Evolutionary conservation across 2,888 invertebrate genomes (phyloP).

Genomic region (Acanthoscelides obtectus): DNA sequence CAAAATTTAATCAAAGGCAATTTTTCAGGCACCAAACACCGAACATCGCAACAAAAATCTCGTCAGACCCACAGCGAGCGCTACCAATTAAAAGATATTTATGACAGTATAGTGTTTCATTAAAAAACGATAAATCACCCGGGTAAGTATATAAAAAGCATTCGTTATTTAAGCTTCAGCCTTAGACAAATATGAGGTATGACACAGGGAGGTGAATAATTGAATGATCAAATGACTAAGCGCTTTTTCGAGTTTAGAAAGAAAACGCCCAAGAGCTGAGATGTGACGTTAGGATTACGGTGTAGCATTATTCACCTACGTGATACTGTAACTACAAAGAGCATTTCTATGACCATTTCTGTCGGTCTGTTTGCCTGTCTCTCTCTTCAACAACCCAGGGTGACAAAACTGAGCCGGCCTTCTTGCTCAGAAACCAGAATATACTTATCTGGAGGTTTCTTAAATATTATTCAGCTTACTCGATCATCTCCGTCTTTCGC

Average conservation of each 20-base stretch:
- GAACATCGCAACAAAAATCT: neutral
- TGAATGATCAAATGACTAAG: neutral
- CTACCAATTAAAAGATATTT: constrained; percentile 2
- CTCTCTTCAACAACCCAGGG: too few species aligned
- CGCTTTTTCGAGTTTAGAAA: neutral
- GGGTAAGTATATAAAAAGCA: neutral
- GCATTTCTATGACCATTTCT: too few species aligned
- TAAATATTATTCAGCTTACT: too few species aligned
- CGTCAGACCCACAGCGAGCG: neutral
- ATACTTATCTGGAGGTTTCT: too few species aligned
- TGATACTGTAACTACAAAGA: too few species aligned
- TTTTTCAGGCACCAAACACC: neutral
- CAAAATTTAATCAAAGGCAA: neutral
- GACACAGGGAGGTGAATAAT: neutral
- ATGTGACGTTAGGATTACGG: neutral
- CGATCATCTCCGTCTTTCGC: too few species aligned
- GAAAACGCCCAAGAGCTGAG: neutral
- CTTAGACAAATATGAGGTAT: neutral
- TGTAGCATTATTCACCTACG: too few species aligned
- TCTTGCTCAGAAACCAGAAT: too few species aligned
- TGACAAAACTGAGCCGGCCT: too few species aligned
- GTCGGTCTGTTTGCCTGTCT: too few species aligned
- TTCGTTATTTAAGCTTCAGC: neutral
- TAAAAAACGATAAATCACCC: neutral
- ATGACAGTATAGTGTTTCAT: constrained; percentile 3